Conservation (phyloP, 2,888 invertebrate genomes). For the Sarcophaga variegata region DNA sequence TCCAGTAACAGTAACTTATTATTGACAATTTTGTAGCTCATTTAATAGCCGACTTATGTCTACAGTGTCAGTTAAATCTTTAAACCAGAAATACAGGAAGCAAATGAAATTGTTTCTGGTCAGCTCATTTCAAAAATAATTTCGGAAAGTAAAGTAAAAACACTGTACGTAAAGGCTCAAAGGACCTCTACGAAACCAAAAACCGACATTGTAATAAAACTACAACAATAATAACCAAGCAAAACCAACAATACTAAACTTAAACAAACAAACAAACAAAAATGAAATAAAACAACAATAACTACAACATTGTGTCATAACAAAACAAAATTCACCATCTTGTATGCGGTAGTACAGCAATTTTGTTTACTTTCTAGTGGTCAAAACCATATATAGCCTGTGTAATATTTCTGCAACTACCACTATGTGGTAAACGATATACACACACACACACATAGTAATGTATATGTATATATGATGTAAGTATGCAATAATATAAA, state of each 20-base stretch:
- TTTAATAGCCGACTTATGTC: neutral
- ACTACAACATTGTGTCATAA: slow-evolving; percentile 24
- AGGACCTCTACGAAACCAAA: slow-evolving; percentile 59
- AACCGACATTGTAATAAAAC: slow-evolving; percentile 59
- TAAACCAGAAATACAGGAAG: slow-evolving; percentile 59
- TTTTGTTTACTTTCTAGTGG: slow-evolving; percentile 58
- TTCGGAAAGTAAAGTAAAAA: slow-evolving; percentile 28
- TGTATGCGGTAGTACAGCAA: slow-evolving; percentile 24
- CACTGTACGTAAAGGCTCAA: slow-evolving; percentile 48
- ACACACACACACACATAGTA: slow-evolving; percentile 27
- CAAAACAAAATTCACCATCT: slow-evolving; percentile 41
- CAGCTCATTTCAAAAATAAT: slow-evolving; percentile 61
- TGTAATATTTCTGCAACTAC: slow-evolving; percentile 31
- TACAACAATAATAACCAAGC: slow-evolving; percentile 26
- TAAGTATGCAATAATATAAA: slow-evolving; percentile 19
- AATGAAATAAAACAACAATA: slow-evolving; percentile 31
- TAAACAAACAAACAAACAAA: slow-evolving; percentile 5
- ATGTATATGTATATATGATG: neutral
- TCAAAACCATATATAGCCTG: slow-evolving; percentile 57
- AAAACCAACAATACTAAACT: neutral
- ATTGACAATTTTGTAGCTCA: neutral
- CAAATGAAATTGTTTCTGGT: slow-evolving; percentile 66
- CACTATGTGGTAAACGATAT: neutral
- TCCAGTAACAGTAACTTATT: neutral
- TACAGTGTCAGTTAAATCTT: neutral